Conservation (phyloP, 1,140 invertebrate species). For the Eueides isabella region DNA sequence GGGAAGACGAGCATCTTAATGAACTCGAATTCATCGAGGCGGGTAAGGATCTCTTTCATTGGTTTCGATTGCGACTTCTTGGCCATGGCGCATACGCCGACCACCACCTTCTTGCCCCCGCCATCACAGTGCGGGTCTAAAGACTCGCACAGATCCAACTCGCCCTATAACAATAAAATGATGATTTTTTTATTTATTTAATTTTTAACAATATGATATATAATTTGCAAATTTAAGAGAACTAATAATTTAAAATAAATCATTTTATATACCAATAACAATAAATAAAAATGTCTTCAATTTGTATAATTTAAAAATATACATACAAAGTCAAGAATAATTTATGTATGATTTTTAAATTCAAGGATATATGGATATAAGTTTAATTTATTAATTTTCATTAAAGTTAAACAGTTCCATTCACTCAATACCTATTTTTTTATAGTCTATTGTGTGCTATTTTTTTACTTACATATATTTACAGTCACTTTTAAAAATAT, state of each 20-base stretch:
- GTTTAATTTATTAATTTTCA: neutral
- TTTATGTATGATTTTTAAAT: too few relatives aligned
- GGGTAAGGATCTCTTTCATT: slow-evolving; percentile 98
- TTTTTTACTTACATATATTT: neutral
- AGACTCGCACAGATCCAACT: slow-evolving; percentile 87
- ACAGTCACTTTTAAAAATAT: too few relatives aligned
- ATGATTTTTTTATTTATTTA: too few relatives aligned
- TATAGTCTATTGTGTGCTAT: neutral
- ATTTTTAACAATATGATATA: too few relatives aligned
- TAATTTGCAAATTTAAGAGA: too few relatives aligned
- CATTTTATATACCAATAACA: too few relatives aligned
- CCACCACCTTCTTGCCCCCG: slow-evolving; percentile 92
- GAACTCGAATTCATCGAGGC: slow-evolving; percentile 97
- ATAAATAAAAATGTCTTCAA: too few relatives aligned
- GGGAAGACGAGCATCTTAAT: slow-evolving; percentile 96
- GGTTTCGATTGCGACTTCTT: slow-evolving; percentile 99
- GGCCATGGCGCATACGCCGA: slow-evolving; percentile 99
- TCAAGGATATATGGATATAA: too few relatives aligned
- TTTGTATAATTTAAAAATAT: too few relatives aligned
- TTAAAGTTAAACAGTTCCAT: neutral
- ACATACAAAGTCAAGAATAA: too few relatives aligned
- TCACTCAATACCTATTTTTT: neutral
- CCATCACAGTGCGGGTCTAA: slow-evolving; percentile 84
- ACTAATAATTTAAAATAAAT: too few relatives aligned
- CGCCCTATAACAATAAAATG: slow-evolving; percentile 83